These are phyloP conservation scores for Cataglyphis livida DNA, from an alignment of 2,888 invertebrate genomes.

Conservation along the genomic window DNA sequence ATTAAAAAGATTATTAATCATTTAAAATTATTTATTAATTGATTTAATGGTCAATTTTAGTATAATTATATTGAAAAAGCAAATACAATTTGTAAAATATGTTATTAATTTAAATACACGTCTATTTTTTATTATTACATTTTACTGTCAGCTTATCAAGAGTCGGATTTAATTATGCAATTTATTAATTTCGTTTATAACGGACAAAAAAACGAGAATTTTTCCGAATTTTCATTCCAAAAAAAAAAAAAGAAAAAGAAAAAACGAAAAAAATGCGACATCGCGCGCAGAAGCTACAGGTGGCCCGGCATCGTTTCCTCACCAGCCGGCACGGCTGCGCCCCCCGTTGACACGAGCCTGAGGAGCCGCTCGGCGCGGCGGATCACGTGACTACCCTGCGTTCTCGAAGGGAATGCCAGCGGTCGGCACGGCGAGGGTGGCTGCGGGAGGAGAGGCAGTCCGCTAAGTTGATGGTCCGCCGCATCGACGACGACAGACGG, in stretches of 20 bases:
- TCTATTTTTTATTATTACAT: not conserved
- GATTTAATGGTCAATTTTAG: not conserved
- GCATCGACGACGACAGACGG: conserved; percentile 28
- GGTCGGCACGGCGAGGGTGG: conserved; percentile 59
- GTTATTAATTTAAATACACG: not conserved
- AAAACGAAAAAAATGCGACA: conserved; percentile 23
- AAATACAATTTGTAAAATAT: not conserved
- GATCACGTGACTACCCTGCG: conserved; percentile 77
- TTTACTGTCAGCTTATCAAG: not conserved
- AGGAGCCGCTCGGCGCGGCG: conserved; percentile 59
- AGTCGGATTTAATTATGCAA: not conserved
- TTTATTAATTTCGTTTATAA: not conserved
- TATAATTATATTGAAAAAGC: not conserved
- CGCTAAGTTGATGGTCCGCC: conserved; percentile 62
- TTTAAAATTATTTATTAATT: not conserved
- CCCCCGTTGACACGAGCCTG: conserved; percentile 77
- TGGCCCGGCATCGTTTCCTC: conserved; percentile 69
- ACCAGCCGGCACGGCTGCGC: conserved; percentile 47
- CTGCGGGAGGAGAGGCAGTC: conserved; percentile 66
- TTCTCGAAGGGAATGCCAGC: conserved; percentile 70
- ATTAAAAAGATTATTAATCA: no score
- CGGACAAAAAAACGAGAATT: not conserved
- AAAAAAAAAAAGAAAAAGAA: no score
- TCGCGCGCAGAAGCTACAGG: conserved; percentile 78
- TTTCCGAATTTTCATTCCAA: not conserved